phyloP scores from a whole-genome alignment of 2,113 vertebrate genomes.

The Oophaga pumilio region DNA sequence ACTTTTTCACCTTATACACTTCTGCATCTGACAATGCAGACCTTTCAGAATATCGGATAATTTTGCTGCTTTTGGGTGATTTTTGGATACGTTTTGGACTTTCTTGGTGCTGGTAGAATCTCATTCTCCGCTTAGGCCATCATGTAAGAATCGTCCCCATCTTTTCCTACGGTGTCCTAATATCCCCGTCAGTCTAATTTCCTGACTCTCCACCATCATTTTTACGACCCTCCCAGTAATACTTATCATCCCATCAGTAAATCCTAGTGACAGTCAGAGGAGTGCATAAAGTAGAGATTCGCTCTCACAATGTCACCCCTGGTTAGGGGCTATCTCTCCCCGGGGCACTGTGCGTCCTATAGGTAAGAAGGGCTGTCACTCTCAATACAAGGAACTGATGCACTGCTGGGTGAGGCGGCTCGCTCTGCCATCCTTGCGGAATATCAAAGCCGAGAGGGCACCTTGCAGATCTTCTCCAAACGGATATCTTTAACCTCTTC shows the following conservation, averaged over 20 bases:
- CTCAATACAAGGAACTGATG: conserved; percentile 1
- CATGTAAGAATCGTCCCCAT: background rate
- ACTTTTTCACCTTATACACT: no score
- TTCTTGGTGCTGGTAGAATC: no score
- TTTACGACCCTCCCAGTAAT: background rate
- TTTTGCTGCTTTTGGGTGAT: no score
- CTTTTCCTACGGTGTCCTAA: background rate
- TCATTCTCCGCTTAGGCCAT: no score
- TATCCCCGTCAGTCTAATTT: background rate
- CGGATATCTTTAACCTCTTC: background rate
- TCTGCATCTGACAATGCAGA: no score
- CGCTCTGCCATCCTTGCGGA: conserved; percentile 11
- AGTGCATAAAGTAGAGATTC: background rate
- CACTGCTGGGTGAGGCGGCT: background rate
- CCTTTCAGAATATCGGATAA: no score
- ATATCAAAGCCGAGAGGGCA: conserved; percentile 13
- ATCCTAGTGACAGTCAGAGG: conserved; percentile 29
- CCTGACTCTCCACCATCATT: background rate
- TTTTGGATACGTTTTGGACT: no score
- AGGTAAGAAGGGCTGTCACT: conserved; percentile 31
- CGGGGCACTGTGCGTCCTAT: conserved; percentile 7
- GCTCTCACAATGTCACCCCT: background rate
- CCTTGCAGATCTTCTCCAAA: background rate
- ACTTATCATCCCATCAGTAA: background rate
- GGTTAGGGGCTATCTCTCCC: conserved; percentile 12